A percentile compares a stretch with the other conserved stretches of the same genome.
Conservation (phyloP, 2,797 vertebrate genomes). For the Apogon hyalosoma region DNA sequence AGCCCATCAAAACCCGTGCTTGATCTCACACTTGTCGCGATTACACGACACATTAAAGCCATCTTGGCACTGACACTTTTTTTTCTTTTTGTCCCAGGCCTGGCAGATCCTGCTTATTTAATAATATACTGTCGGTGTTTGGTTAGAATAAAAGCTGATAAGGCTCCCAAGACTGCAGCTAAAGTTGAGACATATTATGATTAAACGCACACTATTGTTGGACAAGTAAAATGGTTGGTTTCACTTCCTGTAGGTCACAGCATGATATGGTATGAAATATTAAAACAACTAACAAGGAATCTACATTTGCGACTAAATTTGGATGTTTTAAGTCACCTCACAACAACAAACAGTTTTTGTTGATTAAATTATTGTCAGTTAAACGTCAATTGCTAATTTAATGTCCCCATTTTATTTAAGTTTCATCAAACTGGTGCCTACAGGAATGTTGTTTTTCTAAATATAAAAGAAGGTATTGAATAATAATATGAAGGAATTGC, state of each 20-base stretch:
- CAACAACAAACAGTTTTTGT: not conserved
- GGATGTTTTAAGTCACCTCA: not conserved
- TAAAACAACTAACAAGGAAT: too few species aligned
- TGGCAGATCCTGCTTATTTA: conserved; percentile 28
- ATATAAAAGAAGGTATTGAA: too few species aligned
- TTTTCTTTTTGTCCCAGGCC: conserved; percentile 9
- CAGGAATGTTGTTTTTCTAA: too few species aligned
- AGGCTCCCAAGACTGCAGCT: not conserved
- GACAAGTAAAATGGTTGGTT: not conserved
- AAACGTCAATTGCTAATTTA: not conserved
- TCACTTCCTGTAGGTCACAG: not conserved
- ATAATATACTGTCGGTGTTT: conserved; percentile 38
- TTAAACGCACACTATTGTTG: not conserved
- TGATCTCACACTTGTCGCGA: conserved; percentile 75
- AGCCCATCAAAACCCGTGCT: conserved; percentile 65
- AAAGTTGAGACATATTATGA: not conserved
- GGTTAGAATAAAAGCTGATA: conserved; percentile 2
- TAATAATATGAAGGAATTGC: too few species aligned
- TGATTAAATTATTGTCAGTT: too few species aligned
- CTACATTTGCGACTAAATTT: not conserved
- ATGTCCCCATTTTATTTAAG: not conserved
- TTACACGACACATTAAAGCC: conserved; percentile 74
- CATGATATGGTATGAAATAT: too few species aligned
- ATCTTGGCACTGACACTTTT: conserved; percentile 45
- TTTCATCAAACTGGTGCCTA: not conserved